Percentiles rank a stretch among this genome's conserved stretches.
Evolutionary conservation across 2,888 invertebrate species (phyloP).

Genomic region (Diplazon laetatorius): DNA sequence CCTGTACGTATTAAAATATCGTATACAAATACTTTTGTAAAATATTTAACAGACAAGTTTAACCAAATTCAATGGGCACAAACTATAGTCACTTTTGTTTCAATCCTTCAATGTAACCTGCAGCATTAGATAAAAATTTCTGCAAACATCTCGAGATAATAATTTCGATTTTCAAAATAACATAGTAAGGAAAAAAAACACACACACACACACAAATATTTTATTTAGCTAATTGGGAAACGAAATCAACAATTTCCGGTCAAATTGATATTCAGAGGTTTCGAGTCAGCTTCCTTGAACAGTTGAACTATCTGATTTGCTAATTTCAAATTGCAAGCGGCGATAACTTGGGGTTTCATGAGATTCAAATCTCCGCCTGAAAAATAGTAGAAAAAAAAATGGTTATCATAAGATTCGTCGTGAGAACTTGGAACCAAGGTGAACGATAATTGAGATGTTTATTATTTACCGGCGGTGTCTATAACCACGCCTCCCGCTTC

Average conservation of each 20-base stretch:
- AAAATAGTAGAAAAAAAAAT: neutral
- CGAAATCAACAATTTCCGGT: slow-evolving; percentile 56
- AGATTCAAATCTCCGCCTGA: slow-evolving; percentile 84
- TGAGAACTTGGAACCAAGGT: no score
- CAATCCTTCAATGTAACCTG: neutral
- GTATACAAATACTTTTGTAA: no score
- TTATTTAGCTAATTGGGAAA: slow-evolving; percentile 3
- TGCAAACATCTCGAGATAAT: neutral
- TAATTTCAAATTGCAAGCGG: slow-evolving; percentile 83
- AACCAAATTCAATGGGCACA: neutral
- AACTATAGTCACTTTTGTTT: neutral
- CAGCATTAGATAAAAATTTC: neutral
- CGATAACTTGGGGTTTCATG: slow-evolving; percentile 85
- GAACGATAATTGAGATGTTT: neutral
- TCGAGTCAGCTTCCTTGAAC: slow-evolving; percentile 83
- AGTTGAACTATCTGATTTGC: slow-evolving; percentile 83
- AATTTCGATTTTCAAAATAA: neutral
- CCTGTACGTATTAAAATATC: no score
- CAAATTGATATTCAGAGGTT: slow-evolving; percentile 66
- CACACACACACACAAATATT: no score
- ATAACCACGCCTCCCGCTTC: slow-evolving; percentile 91
- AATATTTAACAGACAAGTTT: no score
- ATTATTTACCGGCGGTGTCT: slow-evolving; percentile 85
- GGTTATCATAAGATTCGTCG: no score
- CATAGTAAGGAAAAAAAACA: neutral